These are phyloP conservation scores for Acipenser oxyrinchus DNA, from an alignment of 2,797 vertebrate genomes.

Conservation along the genomic window DNA sequence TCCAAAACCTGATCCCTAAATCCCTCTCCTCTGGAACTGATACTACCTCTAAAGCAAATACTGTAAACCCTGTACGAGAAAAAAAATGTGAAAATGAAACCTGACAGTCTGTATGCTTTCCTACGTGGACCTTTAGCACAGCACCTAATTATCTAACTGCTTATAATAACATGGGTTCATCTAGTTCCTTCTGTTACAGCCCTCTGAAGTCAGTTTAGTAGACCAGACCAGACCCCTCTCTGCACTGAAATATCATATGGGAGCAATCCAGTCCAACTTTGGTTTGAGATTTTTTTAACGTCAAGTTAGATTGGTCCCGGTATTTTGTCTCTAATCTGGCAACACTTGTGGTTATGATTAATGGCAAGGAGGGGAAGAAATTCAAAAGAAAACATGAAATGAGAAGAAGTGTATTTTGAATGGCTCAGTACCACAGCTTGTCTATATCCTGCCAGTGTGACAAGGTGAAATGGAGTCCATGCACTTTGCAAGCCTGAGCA, in stretches of 20 bases:
- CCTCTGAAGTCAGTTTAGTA: background rate
- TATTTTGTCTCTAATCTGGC: no score
- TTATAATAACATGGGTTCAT: slow-evolving; percentile 8
- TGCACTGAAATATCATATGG: slow-evolving; percentile 20
- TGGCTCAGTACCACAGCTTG: no score
- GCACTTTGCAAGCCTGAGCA: no score
- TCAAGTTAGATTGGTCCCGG: no score
- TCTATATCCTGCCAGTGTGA: no score
- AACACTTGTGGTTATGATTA: no score
- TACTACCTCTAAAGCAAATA: slow-evolving; percentile 2
- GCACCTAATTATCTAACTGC: background rate
- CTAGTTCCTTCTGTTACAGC: slow-evolving; percentile 1
- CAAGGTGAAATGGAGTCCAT: no score
- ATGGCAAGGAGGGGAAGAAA: no score
- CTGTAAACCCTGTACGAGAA: background rate
- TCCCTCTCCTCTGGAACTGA: no score
- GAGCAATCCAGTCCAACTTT: slow-evolving; percentile 18
- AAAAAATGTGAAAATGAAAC: background rate
- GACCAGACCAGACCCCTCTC: slow-evolving; percentile 4
- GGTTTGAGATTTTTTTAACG: background rate
- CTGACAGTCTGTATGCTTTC: background rate
- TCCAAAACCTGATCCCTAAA: no score
- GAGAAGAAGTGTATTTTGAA: no score
- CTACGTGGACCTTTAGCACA: slow-evolving; percentile 5
- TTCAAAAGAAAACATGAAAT: no score